Evolutionary conservation across 2,797 vertebrate species (phyloP).

Genomic region (Liparis tanakae): DNA sequence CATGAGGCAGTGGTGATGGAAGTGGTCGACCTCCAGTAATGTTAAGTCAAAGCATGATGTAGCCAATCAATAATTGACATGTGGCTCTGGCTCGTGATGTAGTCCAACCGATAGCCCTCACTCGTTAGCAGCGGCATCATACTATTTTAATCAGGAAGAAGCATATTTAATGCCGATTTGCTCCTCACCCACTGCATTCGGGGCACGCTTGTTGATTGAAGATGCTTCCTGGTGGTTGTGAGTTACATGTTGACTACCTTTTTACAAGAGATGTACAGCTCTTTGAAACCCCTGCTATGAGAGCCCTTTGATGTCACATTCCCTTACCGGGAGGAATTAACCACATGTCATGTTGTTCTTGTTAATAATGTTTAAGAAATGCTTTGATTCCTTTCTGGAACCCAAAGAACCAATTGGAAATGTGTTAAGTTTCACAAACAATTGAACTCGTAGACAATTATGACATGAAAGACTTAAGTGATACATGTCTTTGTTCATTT

Average conservation of each 20-base stretch:
- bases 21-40: slow-evolving; percentile 34
- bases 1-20: slow-evolving; percentile 7
- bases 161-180: slow-evolving; percentile 43
- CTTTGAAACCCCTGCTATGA: slow-evolving; percentile 28
- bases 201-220: slow-evolving; percentile 19
- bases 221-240: slow-evolving; percentile 36
- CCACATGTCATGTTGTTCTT: slow-evolving; percentile 54
- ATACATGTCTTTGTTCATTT: neutral
- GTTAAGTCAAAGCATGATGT: slow-evolving; percentile 42
- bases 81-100: slow-evolving; percentile 40
- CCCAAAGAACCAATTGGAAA: slow-evolving; percentile 30
- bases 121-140: slow-evolving; percentile 46
- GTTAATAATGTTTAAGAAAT: slow-evolving; percentile 57
- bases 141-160: slow-evolving; percentile 38
- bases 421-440: slow-evolving; percentile 29
- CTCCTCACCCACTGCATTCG: slow-evolving; percentile 24
- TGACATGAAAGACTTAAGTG: slow-evolving; percentile 16
- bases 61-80: slow-evolving; percentile 59
- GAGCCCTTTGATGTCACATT: slow-evolving; percentile 61
- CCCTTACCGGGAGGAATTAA: slow-evolving; percentile 46
- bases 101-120: slow-evolving; percentile 22
- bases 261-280: slow-evolving; percentile 30
- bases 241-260: slow-evolving; percentile 45
- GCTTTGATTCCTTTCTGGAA: slow-evolving; percentile 51
- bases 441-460: slow-evolving; percentile 13